Conservation (phyloP, 2,888 invertebrate genomes). For the Polietes domitor region DNA sequence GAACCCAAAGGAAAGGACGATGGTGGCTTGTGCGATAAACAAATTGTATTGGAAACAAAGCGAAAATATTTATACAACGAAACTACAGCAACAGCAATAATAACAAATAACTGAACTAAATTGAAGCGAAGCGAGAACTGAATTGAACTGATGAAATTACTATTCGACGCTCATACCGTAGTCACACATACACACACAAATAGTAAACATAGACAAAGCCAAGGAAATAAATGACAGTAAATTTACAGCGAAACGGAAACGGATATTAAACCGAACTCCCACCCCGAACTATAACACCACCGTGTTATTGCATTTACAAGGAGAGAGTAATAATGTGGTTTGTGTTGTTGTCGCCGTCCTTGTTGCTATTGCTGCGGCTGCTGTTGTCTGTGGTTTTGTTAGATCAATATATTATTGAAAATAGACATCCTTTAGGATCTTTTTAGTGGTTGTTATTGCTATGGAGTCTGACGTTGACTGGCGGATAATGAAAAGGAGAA, state of each 20-base stretch:
- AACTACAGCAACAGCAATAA: background rate
- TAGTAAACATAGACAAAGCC: conserved; percentile 21
- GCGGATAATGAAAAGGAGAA: too few relatives aligned
- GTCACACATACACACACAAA: conserved; percentile 4
- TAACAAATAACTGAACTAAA: conserved; percentile 28
- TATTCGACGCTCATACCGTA: conserved; percentile 19
- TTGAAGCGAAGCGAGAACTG: conserved; percentile 31
- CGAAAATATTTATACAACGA: conserved; percentile 61
- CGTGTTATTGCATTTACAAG: conserved; percentile 35
- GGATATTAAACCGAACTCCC: conserved; percentile 74
- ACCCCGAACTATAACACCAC: background rate
- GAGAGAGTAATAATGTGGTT: conserved; percentile 50
- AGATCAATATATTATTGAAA: conserved; percentile 59
- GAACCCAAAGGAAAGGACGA: conserved; percentile 18
- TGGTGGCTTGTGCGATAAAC: conserved; percentile 59
- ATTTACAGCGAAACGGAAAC: conserved; percentile 78
- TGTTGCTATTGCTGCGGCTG: conserved; percentile 20
- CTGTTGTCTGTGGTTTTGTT: conserved; percentile 59
- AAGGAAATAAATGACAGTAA: conserved; percentile 77
- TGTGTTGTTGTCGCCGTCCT: conserved; percentile 40
- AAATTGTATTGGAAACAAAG: conserved; percentile 65
- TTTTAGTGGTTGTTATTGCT: background rate
- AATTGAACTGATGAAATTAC: conserved; percentile 48
- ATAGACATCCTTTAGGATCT: conserved; percentile 53
- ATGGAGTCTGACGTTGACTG: too few relatives aligned